phyloP scores from a whole-genome alignment of 2,797 vertebrate genomes.

The Myiothlypis chrysogaster region DNA sequence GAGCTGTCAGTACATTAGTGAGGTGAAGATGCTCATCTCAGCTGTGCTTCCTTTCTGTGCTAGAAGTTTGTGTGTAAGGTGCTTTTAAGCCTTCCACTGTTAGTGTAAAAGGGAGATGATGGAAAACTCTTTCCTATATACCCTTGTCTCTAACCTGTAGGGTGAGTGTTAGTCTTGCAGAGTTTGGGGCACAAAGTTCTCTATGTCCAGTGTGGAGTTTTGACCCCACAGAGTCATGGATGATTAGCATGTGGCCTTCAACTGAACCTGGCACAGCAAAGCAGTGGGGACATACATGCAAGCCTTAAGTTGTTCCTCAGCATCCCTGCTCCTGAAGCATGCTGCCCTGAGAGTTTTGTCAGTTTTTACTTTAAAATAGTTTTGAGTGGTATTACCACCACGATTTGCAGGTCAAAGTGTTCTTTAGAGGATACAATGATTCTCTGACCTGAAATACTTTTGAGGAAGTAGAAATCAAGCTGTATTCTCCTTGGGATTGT shows the following conservation, averaged over 20 bases:
- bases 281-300: accelerated
- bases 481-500: background rate
- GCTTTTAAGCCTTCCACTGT: background rate
- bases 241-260: background rate
- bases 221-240: accelerated
- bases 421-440: background rate
- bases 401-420: background rate
- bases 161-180: background rate
- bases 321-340: background rate
- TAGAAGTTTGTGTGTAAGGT: background rate
- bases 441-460: background rate
- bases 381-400: background rate
- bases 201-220: accelerated
- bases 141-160: background rate
- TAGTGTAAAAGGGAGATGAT: background rate
- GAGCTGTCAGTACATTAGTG: background rate
- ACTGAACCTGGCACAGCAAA: background rate
- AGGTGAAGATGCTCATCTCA: background rate
- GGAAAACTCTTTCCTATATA: background rate
- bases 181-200: background rate
- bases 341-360: background rate
- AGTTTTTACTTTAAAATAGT: background rate
- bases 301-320: background rate
- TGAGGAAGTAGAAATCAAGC: background rate
- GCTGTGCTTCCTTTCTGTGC: background rate